Base-by-base conservation (phyloP, 2,888 invertebrate species). In the Diplolepis rosae region DNA sequence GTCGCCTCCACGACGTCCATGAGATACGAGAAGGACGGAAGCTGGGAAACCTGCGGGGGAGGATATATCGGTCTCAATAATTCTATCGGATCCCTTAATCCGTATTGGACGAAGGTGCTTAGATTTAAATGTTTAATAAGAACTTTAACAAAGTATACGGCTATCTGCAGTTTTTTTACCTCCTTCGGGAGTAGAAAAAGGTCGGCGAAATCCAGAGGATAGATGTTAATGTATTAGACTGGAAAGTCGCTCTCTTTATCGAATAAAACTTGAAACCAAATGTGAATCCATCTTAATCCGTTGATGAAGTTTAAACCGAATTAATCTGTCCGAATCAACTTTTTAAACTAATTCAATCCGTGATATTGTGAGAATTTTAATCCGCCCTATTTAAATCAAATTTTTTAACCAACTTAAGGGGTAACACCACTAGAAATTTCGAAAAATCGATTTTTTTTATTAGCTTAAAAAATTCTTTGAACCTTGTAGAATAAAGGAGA, bases 161-260 rank as follows among this genome's bases (percentile, higher is more conserved):
- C 15, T 66, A 72, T 65, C 52, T 68, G 48, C 65, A 73, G 78
- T 67, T 79, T n/a, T n/a, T 80, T 75, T 68, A 75, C 70, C 70
- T 42, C 42, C 65, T 7, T 7, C 5, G 28, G 27, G 52, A 27
- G 15, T 2, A 13, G 24, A 9, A 65, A 69, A 50, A 32, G 66
- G n/a, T 66, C 68, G 70, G 70, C 68, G 68, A 76, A 76, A 76
- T 65, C 66, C 66, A 35, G 54, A 39, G n/a, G 7, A 52, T n/a
- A 15, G n/a, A 28, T 28, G 6, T 27, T 52, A 52, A 52, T 52
- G 28, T 28, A 51, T 51, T 27, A 51, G 13, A 27, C 27, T 18
- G 67, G 56, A 68, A 68, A 75, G 28, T 28, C 9, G 48, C 3
- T 7, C 28, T 7, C n/a, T 15, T 28, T 52, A 52, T 52, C 28